Evolutionary conservation across 2,888 invertebrate genomes (phyloP).

Genomic region (Calameuta pallipes): DNA sequence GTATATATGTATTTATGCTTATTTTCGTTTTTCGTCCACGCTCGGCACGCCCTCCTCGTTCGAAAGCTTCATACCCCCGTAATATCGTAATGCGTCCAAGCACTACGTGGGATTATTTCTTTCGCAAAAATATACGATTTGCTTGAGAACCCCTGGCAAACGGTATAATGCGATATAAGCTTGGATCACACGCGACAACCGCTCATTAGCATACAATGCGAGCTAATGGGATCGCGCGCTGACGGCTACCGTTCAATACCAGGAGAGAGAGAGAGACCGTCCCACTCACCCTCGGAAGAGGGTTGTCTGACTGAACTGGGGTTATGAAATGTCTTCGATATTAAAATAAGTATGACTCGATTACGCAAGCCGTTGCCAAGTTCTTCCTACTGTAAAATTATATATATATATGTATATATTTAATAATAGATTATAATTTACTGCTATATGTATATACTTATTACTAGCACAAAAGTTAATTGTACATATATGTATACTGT

Average conservation of each 20-base stretch:
- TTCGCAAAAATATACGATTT: constrained; percentile 30
- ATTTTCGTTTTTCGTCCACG: not conserved
- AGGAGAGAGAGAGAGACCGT: constrained; percentile 12
- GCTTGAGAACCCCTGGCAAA: constrained; percentile 42
- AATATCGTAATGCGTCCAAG: not conserved
- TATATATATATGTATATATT: too few relatives aligned
- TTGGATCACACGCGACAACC: constrained; percentile 55
- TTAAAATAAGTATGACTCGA: constrained; percentile 11
- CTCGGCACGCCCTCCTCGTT: not conserved
- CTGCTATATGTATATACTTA: too few relatives aligned
- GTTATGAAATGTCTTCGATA: constrained; percentile 1
- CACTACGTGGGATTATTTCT: not conserved
- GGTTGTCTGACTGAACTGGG: not conserved
- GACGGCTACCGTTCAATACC: constrained; percentile 55
- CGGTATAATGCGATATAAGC: constrained; percentile 50
- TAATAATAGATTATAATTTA: too few relatives aligned
- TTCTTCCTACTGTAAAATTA: too few relatives aligned
- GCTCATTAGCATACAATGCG: constrained; percentile 62
- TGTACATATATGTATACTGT: too few relatives aligned
- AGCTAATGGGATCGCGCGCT: constrained; percentile 60
- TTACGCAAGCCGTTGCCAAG: constrained; percentile 2
- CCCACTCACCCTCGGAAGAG: constrained; percentile 6
- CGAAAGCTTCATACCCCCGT: not conserved
- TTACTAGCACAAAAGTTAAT: too few relatives aligned
- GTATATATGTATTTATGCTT: not conserved